These are phyloP conservation scores for Litocranius walleri DNA, from an alignment of 2,113 vertebrate species.

Conservation along the genomic window DNA sequence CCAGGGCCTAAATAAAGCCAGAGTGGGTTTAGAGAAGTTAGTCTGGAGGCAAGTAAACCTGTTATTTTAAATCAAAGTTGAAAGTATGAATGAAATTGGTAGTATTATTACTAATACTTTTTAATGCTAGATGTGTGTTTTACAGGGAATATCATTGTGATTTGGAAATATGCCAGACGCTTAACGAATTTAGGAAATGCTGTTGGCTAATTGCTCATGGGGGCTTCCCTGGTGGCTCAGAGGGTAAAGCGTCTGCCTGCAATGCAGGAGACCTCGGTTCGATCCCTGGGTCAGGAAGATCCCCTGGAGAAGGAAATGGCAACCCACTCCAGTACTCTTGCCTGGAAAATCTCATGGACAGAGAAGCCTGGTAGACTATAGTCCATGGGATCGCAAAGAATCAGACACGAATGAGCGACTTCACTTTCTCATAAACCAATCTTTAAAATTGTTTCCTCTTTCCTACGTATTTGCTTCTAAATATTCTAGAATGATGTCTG, in stretches of 20 bases:
- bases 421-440: not conserved
- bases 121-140: not conserved
- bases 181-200: not conserved
- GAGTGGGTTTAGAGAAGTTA: not conserved
- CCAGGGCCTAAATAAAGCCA: not conserved
- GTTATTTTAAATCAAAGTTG: not conserved
- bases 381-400: no score
- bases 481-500: not conserved
- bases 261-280: no score
- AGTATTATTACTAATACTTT: not conserved
- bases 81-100: not conserved
- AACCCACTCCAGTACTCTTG: no score
- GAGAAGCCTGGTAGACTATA: no score
- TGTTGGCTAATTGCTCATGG: not conserved
- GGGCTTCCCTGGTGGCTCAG: no score
- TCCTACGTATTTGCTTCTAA: not conserved
- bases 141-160: not conserved
- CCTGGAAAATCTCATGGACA: no score
- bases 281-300: no score
- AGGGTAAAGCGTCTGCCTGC: no score
- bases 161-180: not conserved
- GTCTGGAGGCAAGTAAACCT: not conserved
- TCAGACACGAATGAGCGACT: no score
- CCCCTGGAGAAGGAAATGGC: no score
- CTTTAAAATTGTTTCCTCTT: not conserved